These are phyloP conservation scores for Dryoscopus gambensis DNA, from an alignment of 2,113 vertebrate species.

Conservation along the genomic window DNA sequence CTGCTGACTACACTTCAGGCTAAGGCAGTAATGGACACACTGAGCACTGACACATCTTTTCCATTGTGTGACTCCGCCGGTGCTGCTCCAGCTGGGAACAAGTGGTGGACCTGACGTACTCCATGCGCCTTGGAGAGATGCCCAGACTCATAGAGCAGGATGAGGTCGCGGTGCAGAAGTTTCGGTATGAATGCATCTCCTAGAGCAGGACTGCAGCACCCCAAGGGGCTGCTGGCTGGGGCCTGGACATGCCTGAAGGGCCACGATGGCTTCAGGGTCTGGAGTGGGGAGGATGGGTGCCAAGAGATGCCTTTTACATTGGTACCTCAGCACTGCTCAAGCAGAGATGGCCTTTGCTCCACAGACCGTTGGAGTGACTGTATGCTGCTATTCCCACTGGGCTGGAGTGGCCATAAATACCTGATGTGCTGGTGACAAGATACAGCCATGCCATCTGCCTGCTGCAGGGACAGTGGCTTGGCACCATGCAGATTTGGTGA, in stretches of 20 bases:
- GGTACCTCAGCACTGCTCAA: fast-evolving
- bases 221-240: fast-evolving
- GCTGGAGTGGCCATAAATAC: background rate
- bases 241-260: background rate
- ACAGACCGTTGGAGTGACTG: fast-evolving
- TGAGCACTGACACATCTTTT: background rate
- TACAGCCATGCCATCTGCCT: background rate
- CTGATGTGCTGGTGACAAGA: background rate
- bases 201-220: background rate
- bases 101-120: slow-evolving; percentile 87
- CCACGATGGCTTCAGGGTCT: background rate
- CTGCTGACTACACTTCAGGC: background rate
- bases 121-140: slow-evolving; percentile 78
- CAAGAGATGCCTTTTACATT: background rate
- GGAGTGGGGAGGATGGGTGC: background rate
- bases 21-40: background rate
- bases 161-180: slow-evolving; percentile 78
- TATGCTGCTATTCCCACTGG: background rate
- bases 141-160: slow-evolving; percentile 77
- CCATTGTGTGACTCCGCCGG: background rate
- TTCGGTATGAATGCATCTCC: slow-evolving; percentile 75
- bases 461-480: background rate
- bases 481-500: fast-evolving
- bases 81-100: slow-evolving; percentile 85
- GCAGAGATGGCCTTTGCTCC: background rate